Percentiles rank a stretch among this genome's conserved stretches.
phyloP scores from a whole-genome alignment of 2,888 invertebrate genomes.

The Diadromus collaris region DNA sequence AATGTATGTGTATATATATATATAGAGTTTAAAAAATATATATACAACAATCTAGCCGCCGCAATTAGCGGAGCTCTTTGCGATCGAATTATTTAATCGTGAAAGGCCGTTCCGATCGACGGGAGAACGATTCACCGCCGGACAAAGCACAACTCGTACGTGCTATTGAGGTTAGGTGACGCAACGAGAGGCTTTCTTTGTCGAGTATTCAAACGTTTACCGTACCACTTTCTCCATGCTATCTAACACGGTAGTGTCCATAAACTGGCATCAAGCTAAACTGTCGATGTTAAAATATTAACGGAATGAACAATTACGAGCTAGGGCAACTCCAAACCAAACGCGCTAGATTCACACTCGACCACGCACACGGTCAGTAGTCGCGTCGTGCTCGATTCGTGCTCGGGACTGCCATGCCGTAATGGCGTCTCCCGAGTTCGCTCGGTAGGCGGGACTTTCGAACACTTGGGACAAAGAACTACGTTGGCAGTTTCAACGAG shows the following conservation, averaged over 20 bases:
- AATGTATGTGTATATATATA: too few relatives aligned
- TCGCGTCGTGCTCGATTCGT: too few relatives aligned
- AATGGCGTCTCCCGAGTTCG: too few relatives aligned
- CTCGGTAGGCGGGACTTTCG: too few relatives aligned
- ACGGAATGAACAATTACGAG: slow-evolving; percentile 9
- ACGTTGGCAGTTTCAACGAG: too few relatives aligned
- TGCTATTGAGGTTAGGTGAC: slow-evolving; percentile 51
- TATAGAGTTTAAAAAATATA: too few relatives aligned
- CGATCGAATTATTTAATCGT: neutral
- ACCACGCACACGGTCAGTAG: neutral
- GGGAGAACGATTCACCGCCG: neutral
- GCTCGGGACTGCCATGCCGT: too few relatives aligned
- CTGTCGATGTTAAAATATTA: slow-evolving; percentile 5
- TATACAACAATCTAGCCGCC: too few relatives aligned
- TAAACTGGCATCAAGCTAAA: slow-evolving; percentile 22
- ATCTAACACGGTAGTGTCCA: slow-evolving; percentile 12
- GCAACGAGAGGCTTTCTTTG: slow-evolving; percentile 22
- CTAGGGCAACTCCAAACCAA: slow-evolving; percentile 20
- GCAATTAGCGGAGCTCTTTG: too few relatives aligned
- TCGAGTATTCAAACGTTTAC: slow-evolving; percentile 29
- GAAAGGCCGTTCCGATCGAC: neutral
- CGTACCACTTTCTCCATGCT: slow-evolving; percentile 48
- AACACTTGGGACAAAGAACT: too few relatives aligned
- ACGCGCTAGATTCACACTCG: slow-evolving; percentile 30
- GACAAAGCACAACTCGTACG: slow-evolving; percentile 22